phyloP scores from a whole-genome alignment of 2,888 invertebrate species.

The Sclerodermus sp. region DNA sequence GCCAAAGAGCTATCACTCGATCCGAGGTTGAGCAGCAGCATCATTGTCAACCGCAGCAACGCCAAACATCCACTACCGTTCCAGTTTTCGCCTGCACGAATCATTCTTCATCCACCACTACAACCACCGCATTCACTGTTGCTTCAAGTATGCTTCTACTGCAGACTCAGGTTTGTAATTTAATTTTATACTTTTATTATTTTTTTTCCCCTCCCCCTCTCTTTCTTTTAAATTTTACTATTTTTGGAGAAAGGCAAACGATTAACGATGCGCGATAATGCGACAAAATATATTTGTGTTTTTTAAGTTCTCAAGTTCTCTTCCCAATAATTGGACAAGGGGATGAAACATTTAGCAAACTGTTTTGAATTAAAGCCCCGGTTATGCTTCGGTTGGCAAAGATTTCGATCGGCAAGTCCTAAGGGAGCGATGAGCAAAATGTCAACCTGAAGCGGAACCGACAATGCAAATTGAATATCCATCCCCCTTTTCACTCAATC shows the following conservation, averaged over 20 bases:
- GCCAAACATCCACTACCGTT: conserved; percentile 53
- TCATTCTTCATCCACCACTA: conserved; percentile 61
- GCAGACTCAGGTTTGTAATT: conserved; percentile 81
- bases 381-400: background rate
- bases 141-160: conserved; percentile 90
- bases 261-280: no score
- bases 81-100: conserved; percentile 62
- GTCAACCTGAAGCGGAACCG: conserved; percentile 47
- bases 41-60: conserved; percentile 38
- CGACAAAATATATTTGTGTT: no score
- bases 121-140: conserved; percentile 64
- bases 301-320: no score
- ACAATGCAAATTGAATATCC: conserved; percentile 46
- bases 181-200: conserved; percentile 24
- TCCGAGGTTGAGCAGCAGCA: conserved; percentile 42
- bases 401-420: conserved; percentile 17
- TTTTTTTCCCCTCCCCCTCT: no score
- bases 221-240: no score
- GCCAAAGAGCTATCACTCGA: conserved; percentile 40
- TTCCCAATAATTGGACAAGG: no score
- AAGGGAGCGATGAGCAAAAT: conserved; percentile 48
- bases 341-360: no score
- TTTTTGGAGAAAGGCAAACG: no score
- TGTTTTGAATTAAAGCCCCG: no score
- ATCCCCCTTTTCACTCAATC: conserved; percentile 18